Conservation (phyloP, 2,797 vertebrate species). For the Echiichthys vipera region DNA sequence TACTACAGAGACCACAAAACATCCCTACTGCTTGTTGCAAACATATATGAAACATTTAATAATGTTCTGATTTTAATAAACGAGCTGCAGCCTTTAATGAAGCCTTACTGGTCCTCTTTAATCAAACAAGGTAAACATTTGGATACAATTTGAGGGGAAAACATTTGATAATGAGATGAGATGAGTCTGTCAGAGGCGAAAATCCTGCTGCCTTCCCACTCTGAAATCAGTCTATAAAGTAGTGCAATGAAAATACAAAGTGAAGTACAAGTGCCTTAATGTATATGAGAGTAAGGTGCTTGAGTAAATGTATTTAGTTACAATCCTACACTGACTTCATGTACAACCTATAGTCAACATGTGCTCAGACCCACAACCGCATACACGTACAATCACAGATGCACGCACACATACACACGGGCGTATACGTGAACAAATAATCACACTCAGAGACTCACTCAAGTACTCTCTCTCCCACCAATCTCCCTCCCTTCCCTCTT, state of each 20-base stretch:
- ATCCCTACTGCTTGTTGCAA: background rate
- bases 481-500: constrained; percentile 46
- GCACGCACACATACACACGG: constrained; percentile 33
- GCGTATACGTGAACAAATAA: constrained; percentile 82
- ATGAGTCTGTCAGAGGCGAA: background rate
- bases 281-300: background rate
- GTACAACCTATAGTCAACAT: constrained; percentile 27
- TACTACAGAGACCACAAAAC: background rate
- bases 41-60: background rate
- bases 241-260: background rate
- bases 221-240: constrained; percentile 11
- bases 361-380: constrained; percentile 29
- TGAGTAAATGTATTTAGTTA: constrained; percentile 19
- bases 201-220: background rate
- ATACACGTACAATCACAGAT: constrained; percentile 32
- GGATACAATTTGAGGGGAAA: background rate
- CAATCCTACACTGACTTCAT: constrained; percentile 20
- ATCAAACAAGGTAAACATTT: background rate
- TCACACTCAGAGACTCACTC: constrained; percentile 82
- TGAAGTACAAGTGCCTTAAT: background rate
- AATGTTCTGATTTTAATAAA: constrained; percentile 1
- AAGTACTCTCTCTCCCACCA: constrained; percentile 76
- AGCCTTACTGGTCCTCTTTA: background rate
- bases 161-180: constrained; percentile 7
- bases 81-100: background rate